Percentiles rank a stretch among this genome's conserved stretches.
phyloP scores from a whole-genome alignment of 2,113 vertebrate genomes.

The pig (Sus scrofa) region DNA sequence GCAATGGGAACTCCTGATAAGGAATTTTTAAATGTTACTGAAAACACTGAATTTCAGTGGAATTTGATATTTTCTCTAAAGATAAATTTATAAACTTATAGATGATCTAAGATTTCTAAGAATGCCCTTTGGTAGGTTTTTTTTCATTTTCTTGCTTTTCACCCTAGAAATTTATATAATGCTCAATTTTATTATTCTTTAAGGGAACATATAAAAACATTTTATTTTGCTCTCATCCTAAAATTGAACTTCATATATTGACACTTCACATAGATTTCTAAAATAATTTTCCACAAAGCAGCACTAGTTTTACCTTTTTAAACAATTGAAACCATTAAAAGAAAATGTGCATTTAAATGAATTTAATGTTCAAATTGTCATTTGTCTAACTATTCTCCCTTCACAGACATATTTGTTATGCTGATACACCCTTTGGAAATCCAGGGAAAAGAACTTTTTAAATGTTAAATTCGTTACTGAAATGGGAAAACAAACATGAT shows the following conservation, averaged over 20 bases:
- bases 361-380: slow-evolving; percentile 3
- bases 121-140: neutral
- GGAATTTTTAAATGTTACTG: neutral
- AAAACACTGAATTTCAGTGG: neutral
- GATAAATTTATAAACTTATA: neutral
- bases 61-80: slow-evolving; percentile 8
- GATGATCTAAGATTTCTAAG: neutral
- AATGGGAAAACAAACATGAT: neutral
- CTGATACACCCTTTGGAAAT: neutral
- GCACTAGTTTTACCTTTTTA: slow-evolving; percentile 4
- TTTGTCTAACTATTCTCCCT: slow-evolving; percentile 5
- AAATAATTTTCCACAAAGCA: neutral
- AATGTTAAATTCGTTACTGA: slow-evolving; percentile 1
- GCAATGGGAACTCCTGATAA: too few species aligned
- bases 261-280: neutral
- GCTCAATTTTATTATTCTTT: neutral
- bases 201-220: neutral
- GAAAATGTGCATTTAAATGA: neutral
- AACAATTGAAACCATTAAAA: neutral
- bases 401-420: neutral
- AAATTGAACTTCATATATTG: slow-evolving; percentile 9
- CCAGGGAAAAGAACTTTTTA: neutral
- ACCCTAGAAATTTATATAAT: neutral
- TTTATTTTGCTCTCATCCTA: neutral
- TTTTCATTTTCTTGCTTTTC: neutral